Evolutionary conservation across 2,888 invertebrate species (phyloP), one percentile per base, ranked within the genome.

Genomic region (Galerucella nymphaeae): DNA sequence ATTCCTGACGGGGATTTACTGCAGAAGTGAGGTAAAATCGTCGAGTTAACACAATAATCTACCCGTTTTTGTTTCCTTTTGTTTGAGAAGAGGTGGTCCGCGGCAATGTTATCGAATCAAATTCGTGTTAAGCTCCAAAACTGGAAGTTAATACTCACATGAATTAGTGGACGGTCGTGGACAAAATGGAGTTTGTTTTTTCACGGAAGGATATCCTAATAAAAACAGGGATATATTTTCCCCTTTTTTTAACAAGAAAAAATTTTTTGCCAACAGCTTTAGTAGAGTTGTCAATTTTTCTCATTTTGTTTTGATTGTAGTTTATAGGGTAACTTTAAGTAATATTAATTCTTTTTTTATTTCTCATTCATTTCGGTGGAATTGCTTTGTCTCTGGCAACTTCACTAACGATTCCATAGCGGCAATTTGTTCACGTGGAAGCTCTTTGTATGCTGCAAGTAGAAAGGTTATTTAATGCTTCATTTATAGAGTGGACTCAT

Each of bases 41-140:
- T 65, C 57, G 67, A 72, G 68, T 68, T 72, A 72, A 72, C 72
- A 72, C 64, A 72, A 68, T 66, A 68, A 72, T 72, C 67, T 58
- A 38, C 48, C 10, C 30, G 72, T 57, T 72, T 68, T 64, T 71
- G 66, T 67, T 48, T 63, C 53, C 55, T 14, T 53, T 66, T 66
- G 53, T 41, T 67, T 66, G 16, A 6, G 16, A 42, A 53, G 66
- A 59, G 48, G 16, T 50, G 50, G 59, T 67, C 61, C 50, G 61
- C 50, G 23, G 48, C 48, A 58, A 67, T 50, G 41, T 67, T 67
- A 67, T 67, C 67, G 55, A 67, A 67, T 67, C 67, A 67, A 67
- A 67, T 61, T 67, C 61, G 50, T 59, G 61, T 67, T 67, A 67
- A 67, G 67, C 61, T 6, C 59, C 59, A 38, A 16, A 59, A 67